Percentiles rank a stretch among this genome's conserved stretches.
phyloP scores from a whole-genome alignment of 2,888 invertebrate genomes.

The Cryptocephalus primarius region DNA sequence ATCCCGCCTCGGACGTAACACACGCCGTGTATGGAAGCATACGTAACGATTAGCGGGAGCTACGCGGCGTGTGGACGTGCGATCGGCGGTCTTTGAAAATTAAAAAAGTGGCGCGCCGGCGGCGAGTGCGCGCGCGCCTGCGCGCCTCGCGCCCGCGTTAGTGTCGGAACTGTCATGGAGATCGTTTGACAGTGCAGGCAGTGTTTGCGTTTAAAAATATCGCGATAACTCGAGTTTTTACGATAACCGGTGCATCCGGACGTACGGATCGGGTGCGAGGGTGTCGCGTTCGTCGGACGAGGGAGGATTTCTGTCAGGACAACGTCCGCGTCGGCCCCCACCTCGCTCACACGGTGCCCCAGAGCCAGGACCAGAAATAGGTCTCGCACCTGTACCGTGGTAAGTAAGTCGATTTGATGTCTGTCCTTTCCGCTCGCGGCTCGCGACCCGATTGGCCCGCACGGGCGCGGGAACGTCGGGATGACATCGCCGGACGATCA shows the following conservation, averaged over 20 bases:
- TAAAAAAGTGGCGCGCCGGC: constrained; percentile 9
- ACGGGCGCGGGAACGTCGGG: no score
- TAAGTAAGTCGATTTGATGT: constrained; percentile 14
- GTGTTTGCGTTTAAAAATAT: constrained; percentile 34
- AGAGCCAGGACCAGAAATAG: constrained; percentile 13
- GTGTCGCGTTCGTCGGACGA: constrained; percentile 20
- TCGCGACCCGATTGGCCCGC: no score
- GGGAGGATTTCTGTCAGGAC: constrained; percentile 22
- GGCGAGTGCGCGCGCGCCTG: constrained; percentile 14
- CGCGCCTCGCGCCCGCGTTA: constrained; percentile 8
- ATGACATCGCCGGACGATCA: no score
- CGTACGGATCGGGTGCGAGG: constrained; percentile 21
- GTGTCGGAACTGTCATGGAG: constrained; percentile 35
- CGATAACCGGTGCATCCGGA: constrained; percentile 26
- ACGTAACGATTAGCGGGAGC: constrained; percentile 1
- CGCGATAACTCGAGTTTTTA: constrained; percentile 30
- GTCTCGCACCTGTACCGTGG: constrained; percentile 12
- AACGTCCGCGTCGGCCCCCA: constrained; percentile 8
- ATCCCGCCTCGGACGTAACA: neutral
- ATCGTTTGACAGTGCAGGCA: constrained; percentile 31
- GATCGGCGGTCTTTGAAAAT: constrained; percentile 9
- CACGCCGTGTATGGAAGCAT: neutral
- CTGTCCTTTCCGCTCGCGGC: no score
- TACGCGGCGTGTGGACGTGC: neutral
- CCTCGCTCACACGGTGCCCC: constrained; percentile 12